Percentiles rank a stretch among this genome's conserved stretches.
Conservation (phyloP, 2,797 vertebrate species). For the Tangara arthus region DNA sequence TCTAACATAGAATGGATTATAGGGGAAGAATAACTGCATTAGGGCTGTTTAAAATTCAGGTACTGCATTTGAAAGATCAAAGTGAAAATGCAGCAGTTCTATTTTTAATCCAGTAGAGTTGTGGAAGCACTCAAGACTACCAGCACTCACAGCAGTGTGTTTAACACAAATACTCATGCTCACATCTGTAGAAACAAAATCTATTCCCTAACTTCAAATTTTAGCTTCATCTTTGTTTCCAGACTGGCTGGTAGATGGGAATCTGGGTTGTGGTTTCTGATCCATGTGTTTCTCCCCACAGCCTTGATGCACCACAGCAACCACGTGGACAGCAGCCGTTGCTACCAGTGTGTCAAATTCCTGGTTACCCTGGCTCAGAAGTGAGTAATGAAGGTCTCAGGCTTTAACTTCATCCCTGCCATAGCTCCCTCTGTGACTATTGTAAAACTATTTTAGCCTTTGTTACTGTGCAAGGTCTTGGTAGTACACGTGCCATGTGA, state of each 20-base stretch:
- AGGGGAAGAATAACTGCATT: conserved; percentile 10
- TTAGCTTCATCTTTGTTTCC: background rate
- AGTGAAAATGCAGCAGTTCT: conserved; percentile 21
- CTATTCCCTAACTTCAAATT: background rate
- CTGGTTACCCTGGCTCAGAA: conserved; percentile 97
- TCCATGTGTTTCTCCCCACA: conserved; percentile 57
- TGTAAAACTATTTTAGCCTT: background rate
- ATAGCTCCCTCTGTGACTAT: background rate
- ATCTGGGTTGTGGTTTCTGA: background rate
- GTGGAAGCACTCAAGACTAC: background rate
- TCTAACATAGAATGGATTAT: background rate
- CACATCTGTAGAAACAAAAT: background rate
- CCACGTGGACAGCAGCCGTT: conserved; percentile 96
- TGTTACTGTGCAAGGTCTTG: background rate
- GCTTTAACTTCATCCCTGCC: background rate
- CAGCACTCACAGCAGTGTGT: background rate
- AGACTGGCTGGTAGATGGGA: background rate
- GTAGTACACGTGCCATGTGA: background rate
- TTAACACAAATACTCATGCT: background rate
- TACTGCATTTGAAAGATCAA: conserved; percentile 12
- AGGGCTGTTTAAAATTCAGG: conserved; percentile 44
- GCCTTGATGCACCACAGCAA: conserved; percentile 99
- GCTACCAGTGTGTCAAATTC: conserved; percentile 99
- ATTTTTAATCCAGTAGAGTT: conserved; percentile 27
- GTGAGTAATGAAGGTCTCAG: conserved; percentile 77